Evolutionary conservation across 2,113 vertebrate species (phyloP), one percentile per base, ranked within the genome.

Genomic region (Stegastes partitus): DNA sequence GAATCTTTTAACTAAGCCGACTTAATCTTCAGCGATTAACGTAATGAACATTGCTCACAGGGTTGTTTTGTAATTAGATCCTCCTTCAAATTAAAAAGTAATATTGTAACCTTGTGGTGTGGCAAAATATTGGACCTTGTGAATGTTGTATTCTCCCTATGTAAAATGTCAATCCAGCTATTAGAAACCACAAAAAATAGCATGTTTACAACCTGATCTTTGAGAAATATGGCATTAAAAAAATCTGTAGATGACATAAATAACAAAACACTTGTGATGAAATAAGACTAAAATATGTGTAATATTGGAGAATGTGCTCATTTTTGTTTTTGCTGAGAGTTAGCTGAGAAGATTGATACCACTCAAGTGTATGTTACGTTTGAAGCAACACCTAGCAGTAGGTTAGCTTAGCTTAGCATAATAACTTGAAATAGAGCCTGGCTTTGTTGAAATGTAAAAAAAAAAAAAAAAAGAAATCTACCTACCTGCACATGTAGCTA

Each of bases 21-120:
- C 70, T 76, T 81, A 82, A 87, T 87, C 76, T 85, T 51, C 68
- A 31, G 76, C 69, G 82, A 87, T 84, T 81, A 78, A 66, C 70
- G 73, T 81, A 74, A 90, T 85, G 79, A 87, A 22, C 67, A 66
- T 78, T 64, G 75, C 53, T 84, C 54, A 77, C 61, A 49, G 51
- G 56, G 80, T 22, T 83, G 57, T 65, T 65, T 83, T 79, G 47
- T 75, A 74, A 86, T 74, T 65, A 42, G 69, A 76, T 47, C 45
- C 51, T 23, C 54, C 68, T 68, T 37, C 26, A 65, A 75, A 58
- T 72, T 45, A 68, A 80, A 81, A 79, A 57, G 54, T 56, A 65
- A 78, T 25, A 63, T 22, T 73, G 58, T 44, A 18, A 39, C 62
- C 19, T 37, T 71, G 54, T 68, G 37, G 49, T 25, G 15, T 54